Conservation (phyloP, 1,140 invertebrate species). For the Caenorhabditis tropicalis region DNA sequence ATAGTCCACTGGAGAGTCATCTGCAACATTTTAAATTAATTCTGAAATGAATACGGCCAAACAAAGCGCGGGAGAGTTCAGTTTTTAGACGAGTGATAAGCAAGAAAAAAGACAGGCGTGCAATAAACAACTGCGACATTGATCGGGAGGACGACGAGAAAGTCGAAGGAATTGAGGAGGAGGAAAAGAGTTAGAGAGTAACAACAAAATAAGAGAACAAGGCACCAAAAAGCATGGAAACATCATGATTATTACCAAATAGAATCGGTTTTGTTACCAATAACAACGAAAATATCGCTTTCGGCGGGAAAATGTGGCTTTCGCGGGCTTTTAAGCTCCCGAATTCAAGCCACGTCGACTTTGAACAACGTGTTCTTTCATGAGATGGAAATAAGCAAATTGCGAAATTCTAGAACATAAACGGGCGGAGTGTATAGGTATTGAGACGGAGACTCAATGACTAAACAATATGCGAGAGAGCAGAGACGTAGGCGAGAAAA, state of each 20-base stretch:
- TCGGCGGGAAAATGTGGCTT: too few species aligned
- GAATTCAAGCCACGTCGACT: neutral
- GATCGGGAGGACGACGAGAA: neutral
- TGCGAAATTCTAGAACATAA: conserved; percentile 3
- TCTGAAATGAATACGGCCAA: neutral
- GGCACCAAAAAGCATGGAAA: neutral
- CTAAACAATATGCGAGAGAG: neutral
- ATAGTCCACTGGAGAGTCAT: conserved; percentile 72
- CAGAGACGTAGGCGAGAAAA: neutral
- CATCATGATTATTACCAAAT: neutral
- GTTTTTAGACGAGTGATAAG: neutral
- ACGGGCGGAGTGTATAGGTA: neutral
- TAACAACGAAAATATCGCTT: too few species aligned
- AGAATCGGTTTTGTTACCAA: neutral
- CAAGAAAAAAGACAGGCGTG: too few species aligned
- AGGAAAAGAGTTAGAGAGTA: neutral
- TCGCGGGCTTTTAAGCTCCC: neutral
- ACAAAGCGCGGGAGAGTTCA: conserved; percentile 1
- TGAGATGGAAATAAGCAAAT: neutral
- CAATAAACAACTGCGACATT: conserved; percentile 26
- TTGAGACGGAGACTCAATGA: neutral
- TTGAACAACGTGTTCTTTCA: neutral
- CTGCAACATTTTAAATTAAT: neutral
- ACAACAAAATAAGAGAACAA: conserved; percentile 1
- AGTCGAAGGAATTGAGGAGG: neutral